Base-by-base conservation (phyloP, 2,797 vertebrate species). In the Anas bernieri region DNA sequence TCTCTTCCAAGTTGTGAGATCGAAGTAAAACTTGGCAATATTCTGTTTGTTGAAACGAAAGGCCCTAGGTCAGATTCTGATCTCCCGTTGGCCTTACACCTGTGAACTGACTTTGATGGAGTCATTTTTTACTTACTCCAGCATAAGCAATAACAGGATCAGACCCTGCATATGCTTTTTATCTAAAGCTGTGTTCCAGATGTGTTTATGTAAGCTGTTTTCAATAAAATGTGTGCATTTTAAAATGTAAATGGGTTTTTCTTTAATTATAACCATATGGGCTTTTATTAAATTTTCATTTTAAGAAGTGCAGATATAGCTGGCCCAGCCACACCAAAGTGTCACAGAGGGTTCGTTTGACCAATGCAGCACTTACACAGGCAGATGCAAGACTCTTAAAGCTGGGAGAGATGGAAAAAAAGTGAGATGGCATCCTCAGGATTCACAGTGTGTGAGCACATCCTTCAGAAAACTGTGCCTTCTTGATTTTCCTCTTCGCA, bases 181-280 rank as follows among this genome's bases (percentile, higher is more conserved):
- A 94, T 97, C 94, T 96, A 72, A 94, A 95, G 82, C 94, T 96
- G 94, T 80, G 72, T 86, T 96, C 95, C 96, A 97, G 92, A 97
- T 96, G 96, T 97, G 94, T 96, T 97, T 97, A 43, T 83, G 84
- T 81, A 96, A 93, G 84, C 93, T 95, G 95, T 86, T 96, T 93
- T 94, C 86, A 96, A 96, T 97, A 95, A 96, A 95, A 87, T 0
- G 68, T 87, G 86, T 87, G 88, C 88, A 72, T 95, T 96, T 97
- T 68, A 96, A 95, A 92, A 96, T 94, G 93, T 96, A 96, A 96
- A 96, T 93, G 92, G 93, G 94, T 96, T 97, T 96, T 96, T 94
- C 92, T 97, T 93, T 96, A 96, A 97, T 96, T 96, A 83, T 62
- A 89, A 92, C 75, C 96, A 95, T 66, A 94, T 89, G 96, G 62